Base-by-base conservation (phyloP, 2,888 invertebrate genomes). In the Tipula vernalis region DNA sequence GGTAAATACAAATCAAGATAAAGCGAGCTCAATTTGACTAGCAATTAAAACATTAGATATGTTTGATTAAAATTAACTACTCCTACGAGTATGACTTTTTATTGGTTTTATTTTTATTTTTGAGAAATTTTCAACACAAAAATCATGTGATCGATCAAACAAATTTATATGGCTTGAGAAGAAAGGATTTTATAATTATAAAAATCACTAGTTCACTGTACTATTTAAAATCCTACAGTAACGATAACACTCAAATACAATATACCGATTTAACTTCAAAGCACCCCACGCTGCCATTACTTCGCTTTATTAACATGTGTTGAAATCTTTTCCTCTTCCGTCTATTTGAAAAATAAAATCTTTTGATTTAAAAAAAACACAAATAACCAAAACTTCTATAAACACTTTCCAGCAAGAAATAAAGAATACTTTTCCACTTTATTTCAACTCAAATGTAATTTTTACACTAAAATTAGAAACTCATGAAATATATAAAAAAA, bases 261-360 rank as follows among this genome's bases (percentile, higher is more conserved):
- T 28, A 2, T 84, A 84, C 84, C 84, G 84, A 84, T 84, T 84
- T 84, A 84, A 84, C 15, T 84, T 84, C 4, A 84, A 39, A 84
- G 84, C 84, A 84, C 41, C 41, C 84, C 84, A 84, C 39, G 84
- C 84, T 84, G 84, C 84, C 84, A 84, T 84, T 15, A 39, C 84
- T 39, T 39, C 3, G 12, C 8, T 84, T 84, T 41, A n/a, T 83
- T 39, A n/a, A 39, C n/a, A 13, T 39, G 6, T 84, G n/a, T 41
- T 39, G 71, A 10, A 71, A 28, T 83, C 3, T 36, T 83, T 36
- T 36, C 2, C 28, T 83, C 36, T 28, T 36, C 13, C 28, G 36
- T 36, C 2, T 83, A 15, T 15, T 84, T 84, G n/a, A n/a, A n/a
- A n/a, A 10, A 71, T 10, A 28, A 28, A 71, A 28, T 84, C 15